Conservation (phyloP, 1,140 invertebrate species). For the Ceratina calcarata region DNA sequence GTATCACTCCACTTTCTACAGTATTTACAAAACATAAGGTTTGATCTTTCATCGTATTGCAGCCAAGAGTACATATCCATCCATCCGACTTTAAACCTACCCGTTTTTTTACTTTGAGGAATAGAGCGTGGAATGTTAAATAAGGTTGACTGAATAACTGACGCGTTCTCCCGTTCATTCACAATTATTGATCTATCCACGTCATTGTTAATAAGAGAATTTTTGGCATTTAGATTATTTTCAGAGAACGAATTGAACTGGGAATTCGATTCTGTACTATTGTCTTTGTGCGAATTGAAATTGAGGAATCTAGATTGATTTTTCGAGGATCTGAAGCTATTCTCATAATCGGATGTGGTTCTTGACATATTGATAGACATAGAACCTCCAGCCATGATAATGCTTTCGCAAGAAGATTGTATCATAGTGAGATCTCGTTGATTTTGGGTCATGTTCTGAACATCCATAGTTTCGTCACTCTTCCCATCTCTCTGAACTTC, state of each 20-base stretch:
- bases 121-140: conserved; percentile 49
- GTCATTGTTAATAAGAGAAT: conserved; percentile 19
- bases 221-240: conserved; percentile 29
- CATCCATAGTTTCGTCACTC: conserved; percentile 76
- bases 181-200: conserved; percentile 43
- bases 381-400: conserved; percentile 70
- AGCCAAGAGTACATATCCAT: conserved; percentile 85
- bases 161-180: conserved; percentile 73
- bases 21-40: conserved; percentile 87
- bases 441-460: conserved; percentile 67
- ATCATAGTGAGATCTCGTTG: conserved; percentile 62
- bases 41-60: conserved; percentile 84
- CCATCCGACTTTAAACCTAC: conserved; percentile 85
- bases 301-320: conserved; percentile 38
- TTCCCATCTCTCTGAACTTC: conserved; percentile 72
- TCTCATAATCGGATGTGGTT: conserved; percentile 54
- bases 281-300: conserved; percentile 26
- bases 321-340: conserved; percentile 41
- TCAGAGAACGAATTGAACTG: conserved; percentile 22
- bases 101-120: conserved; percentile 80
- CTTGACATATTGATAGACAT: conserved; percentile 66
- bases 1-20: conserved; percentile 87
- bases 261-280: background rate
- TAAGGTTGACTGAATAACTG: conserved; percentile 78
- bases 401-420: conserved; percentile 70